Evolutionary conservation across 2,888 invertebrate genomes (phyloP).

Genomic region (Quadroppia sp.): DNA sequence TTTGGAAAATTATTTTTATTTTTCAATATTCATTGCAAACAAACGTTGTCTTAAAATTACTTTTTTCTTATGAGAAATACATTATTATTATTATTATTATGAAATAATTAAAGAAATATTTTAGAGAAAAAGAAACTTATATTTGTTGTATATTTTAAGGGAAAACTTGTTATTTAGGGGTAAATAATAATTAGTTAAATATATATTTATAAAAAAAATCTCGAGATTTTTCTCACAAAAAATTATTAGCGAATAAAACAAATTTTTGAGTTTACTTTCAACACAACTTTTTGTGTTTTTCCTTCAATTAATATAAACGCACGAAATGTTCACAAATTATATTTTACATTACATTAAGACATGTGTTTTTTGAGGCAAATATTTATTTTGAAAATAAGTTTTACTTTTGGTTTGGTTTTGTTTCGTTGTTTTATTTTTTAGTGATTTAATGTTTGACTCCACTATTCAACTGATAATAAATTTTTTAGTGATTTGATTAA

Average conservation of each 20-base stretch:
- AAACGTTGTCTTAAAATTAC: background rate
- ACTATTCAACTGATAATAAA: constrained; percentile 8
- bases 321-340: background rate
- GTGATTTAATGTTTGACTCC: too few species aligned
- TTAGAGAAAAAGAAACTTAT: too few species aligned
- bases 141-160: too few species aligned
- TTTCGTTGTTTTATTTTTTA: too few species aligned
- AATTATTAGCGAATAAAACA: background rate
- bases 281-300: too few species aligned
- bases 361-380: background rate
- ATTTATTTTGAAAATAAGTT: constrained; percentile 1
- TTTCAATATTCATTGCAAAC: background rate
- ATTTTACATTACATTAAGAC: background rate
- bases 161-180: too few species aligned
- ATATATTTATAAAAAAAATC: too few species aligned
- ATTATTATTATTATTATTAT: background rate
- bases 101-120: background rate
- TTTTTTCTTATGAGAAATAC: background rate
- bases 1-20: background rate
- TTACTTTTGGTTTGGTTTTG: background rate
- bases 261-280: too few species aligned
- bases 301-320: too few species aligned
- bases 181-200: too few species aligned
- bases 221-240: too few species aligned
- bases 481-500: background rate